Conservation (phyloP, 2,888 invertebrate genomes). For the Electrophaes corylata region DNA sequence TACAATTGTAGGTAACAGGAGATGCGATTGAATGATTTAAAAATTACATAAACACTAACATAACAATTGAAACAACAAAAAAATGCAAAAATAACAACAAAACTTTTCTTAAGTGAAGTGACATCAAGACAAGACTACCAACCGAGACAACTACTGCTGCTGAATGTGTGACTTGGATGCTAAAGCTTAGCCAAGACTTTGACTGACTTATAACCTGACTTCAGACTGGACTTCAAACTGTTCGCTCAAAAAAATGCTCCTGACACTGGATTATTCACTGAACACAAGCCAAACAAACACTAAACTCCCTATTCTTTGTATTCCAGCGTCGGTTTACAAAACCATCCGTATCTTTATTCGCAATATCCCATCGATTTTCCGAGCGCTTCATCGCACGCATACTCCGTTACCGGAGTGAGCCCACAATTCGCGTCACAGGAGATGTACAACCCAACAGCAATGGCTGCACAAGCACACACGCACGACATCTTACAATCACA, state of each 20-base stretch:
- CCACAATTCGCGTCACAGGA: conserved; percentile 78
- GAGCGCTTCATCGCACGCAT: conserved; percentile 81
- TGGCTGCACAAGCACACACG: conserved; percentile 65
- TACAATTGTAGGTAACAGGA: no score
- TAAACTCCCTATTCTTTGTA: conserved; percentile 66
- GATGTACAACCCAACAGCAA: conserved; percentile 74
- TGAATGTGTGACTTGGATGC: no score
- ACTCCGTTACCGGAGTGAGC: conserved; percentile 80
- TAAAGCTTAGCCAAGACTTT: no score
- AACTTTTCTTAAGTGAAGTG: no score
- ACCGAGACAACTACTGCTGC: no score
- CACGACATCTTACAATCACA: conserved; percentile 75
- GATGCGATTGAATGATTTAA: no score
- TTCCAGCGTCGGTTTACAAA: conserved; percentile 81
- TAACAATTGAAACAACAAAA: no score
- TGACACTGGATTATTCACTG: conserved; percentile 6
- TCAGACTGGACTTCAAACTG: neutral
- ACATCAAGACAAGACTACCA: no score
- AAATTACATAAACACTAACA: no score
- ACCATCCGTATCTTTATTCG: conserved; percentile 80
- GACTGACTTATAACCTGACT: neutral
- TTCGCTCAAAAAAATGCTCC: neutral
- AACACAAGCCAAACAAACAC: conserved; percentile 31
- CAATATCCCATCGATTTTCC: conserved; percentile 84
- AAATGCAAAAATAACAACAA: no score